Evolutionary conservation across 2,113 vertebrate genomes (phyloP).

Genomic region (Phaethon lepturus): DNA sequence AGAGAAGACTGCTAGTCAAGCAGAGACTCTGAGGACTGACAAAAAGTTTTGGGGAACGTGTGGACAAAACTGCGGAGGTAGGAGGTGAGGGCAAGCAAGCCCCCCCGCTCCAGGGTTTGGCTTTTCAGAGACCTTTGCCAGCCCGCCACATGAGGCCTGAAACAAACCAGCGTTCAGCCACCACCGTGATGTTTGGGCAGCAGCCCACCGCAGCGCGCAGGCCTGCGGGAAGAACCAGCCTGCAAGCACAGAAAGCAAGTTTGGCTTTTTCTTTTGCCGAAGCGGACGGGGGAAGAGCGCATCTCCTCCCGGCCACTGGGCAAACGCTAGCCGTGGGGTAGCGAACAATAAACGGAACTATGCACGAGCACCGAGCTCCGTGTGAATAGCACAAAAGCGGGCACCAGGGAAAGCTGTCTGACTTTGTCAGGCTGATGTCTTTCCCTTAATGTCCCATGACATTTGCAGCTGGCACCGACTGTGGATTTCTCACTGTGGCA

Average conservation of each 20-base stretch:
- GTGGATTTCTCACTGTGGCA: not conserved
- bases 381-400: rapidly evolving
- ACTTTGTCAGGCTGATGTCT: not conserved
- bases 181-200: rapidly evolving
- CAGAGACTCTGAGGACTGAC: not conserved
- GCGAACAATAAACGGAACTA: not conserved
- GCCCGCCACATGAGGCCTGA: rapidly evolving
- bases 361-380: rapidly evolving
- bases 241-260: not conserved
- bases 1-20: not conserved
- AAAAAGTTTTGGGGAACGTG: rapidly evolving
- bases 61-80: not conserved
- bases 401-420: not conserved
- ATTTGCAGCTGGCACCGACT: too few species aligned
- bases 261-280: not conserved
- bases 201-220: rapidly evolving
- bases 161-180: rapidly evolving
- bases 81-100: not conserved
- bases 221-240: rapidly evolving
- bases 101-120: rapidly evolving
- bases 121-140: not conserved
- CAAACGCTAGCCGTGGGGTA: not conserved
- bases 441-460: rapidly evolving
- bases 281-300: rapidly evolving
- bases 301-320: not conserved